Base-by-base conservation (phyloP, 2,797 vertebrate species). In the Mastacembelus armatus region DNA sequence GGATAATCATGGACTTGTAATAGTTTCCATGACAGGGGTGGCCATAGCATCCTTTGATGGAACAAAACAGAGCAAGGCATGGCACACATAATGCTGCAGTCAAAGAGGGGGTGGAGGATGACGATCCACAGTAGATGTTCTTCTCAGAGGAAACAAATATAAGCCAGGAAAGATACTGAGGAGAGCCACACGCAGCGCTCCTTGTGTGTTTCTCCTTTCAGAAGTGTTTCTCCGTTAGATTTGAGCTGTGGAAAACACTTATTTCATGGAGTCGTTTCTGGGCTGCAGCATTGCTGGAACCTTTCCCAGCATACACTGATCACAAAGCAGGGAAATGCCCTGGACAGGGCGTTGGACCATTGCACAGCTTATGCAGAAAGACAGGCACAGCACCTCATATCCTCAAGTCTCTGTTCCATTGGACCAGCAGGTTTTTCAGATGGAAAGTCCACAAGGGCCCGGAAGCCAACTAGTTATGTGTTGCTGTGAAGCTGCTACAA, bases 21-120 rank as follows among this genome's bases (percentile, higher is more conserved):
- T 74, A 91, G 68, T 93, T 94, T 94, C 92, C 93, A 93, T 92
- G 90, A 90, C 88, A 85, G 78, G 86, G 52, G 66, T 85, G 86
- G 75, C 81, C 71, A 52, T 77, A 83, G 77, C 78, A 80, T 87
- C 79, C 74, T 75, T 63, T 60, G 68, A 65, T 78, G 71, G 71
- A 80, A 84, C 61, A 75, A 81, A 85, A 39, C 62, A 81, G 79
- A 72, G 66, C 73, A n/a, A n/a, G 75, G 70, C 65, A 85, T 81
- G 77, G 84, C 54, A 81, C 71, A 77, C 65, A 64, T 63, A 83
- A 89, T 74, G 71, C 80, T 70, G 73, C 69, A 66, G 77, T 71
- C 49, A 3, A 73, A 66, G 52, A 74, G 60, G 60, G 55, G 49
- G 71, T 42, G 52, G 42, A 59, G 55, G 74, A 66, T 61, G 81